These are phyloP conservation scores for Neosilurus hyrtlii DNA, from an alignment of 2,797 vertebrate genomes.

Conservation along the genomic window DNA sequence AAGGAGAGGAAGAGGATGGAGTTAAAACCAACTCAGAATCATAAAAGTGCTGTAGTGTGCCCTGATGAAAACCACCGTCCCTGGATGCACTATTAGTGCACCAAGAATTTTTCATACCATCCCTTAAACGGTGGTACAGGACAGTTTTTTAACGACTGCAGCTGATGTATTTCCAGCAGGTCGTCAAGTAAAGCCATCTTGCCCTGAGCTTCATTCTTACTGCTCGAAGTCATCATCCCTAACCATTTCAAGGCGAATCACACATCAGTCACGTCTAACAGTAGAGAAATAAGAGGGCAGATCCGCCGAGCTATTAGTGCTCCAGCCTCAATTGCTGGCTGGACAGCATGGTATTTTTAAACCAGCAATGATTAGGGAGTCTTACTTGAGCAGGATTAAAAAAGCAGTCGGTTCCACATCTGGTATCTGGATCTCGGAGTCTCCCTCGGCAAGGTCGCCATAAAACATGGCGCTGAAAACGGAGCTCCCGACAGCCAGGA, in stretches of 20 bases:
- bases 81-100: neutral
- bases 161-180: slow-evolving; percentile 17
- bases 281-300: slow-evolving; percentile 34
- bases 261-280: slow-evolving; percentile 24
- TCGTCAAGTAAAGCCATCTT: neutral
- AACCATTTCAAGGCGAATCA: slow-evolving; percentile 23
- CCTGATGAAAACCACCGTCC: neutral
- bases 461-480: slow-evolving; percentile 99
- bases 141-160: slow-evolving; percentile 2
- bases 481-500: slow-evolving; percentile 95
- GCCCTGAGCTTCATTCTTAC: slow-evolving; percentile 15
- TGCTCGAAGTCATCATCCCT: slow-evolving; percentile 21
- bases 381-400: slow-evolving; percentile 96
- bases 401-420: slow-evolving; percentile 98
- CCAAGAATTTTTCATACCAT: neutral
- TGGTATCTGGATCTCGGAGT: slow-evolving; percentile 94
- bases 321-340: slow-evolving; percentile 21
- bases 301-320: slow-evolving; percentile 19
- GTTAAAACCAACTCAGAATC: neutral
- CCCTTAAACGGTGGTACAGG: neutral
- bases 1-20: neutral
- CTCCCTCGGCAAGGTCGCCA: slow-evolving; percentile 91
- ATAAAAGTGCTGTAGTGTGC: neutral
- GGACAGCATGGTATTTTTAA: slow-evolving; percentile 30
- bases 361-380: slow-evolving; percentile 50